Conservation (phyloP, 2,888 invertebrate genomes). For the Chymomyza amoena region DNA sequence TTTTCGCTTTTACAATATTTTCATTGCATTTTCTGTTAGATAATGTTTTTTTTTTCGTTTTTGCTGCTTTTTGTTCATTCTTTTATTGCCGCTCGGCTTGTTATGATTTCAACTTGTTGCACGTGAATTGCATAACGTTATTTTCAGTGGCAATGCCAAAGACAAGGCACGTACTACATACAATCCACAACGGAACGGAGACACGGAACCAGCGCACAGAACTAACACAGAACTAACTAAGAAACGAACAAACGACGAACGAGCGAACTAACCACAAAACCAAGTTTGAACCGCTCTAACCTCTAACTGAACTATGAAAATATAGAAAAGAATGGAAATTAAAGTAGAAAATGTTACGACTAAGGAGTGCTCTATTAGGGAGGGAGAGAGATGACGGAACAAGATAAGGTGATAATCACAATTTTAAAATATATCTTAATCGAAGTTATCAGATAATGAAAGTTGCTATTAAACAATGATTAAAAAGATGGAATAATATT, state of each 20-base stretch:
- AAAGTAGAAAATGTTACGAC: neutral
- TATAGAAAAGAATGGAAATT: neutral
- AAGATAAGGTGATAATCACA: neutral
- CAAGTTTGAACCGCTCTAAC: conserved; percentile 10
- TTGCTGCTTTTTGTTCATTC: neutral
- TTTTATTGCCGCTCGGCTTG: conserved; percentile 37
- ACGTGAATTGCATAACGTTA: conserved; percentile 71
- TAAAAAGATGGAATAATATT: too few species aligned
- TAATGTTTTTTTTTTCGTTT: conserved; percentile 22
- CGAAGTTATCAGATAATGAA: too few species aligned
- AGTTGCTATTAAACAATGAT: too few species aligned
- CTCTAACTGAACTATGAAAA: neutral
- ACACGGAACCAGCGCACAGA: neutral
- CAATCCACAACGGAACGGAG: neutral
- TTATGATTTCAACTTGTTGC: conserved; percentile 75
- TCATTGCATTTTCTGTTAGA: conserved; percentile 65
- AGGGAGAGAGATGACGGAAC: neutral
- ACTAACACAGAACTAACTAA: neutral
- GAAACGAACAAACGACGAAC: neutral
- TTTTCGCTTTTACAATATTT: conserved; percentile 62
- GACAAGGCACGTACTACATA: conserved; percentile 39
- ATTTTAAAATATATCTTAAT: too few species aligned
- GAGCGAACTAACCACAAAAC: conserved; percentile 26
- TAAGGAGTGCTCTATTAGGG: neutral
- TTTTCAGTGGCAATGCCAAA: conserved; percentile 17